Base-by-base conservation (phyloP, 2,888 invertebrate genomes). In the Agapostemon virescens region DNA sequence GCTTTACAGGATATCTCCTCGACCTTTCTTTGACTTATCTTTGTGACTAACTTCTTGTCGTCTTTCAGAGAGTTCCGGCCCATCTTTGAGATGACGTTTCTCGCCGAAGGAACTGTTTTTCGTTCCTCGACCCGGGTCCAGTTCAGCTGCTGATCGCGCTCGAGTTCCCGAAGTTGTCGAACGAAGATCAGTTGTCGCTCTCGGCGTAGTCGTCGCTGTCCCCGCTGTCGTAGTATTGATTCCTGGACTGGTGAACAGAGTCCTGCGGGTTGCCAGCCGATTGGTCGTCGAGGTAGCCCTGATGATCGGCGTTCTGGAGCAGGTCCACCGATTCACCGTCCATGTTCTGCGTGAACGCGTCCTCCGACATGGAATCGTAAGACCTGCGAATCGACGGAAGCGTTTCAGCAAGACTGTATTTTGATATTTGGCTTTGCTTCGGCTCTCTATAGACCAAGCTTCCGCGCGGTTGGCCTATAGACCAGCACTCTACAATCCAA, bases 341-440 rank as follows among this genome's bases (percentile, higher is more conserved):
- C 85, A 96, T 90, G 91, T 95, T 95, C 84, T 95, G 95, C 81
- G 96, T 95, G 83, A 96, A 93, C 85, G 95, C 94, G 91, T 96
- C 96, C 82, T 96, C 96, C 69, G 86, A 70, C 30, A 88, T 87
- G 70, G 89, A 88, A 81, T 91, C 90, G 81, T 90, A 90, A 38
- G 89, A 82, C 85, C 92, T 92, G 86, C 30, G 73, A 82, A 76
- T 63, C 49, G 20, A 61, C 30, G 55, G 7, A 55, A 61, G 20
- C 36, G 4, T 33, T 0, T 33, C 11, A 38, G 30, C 0, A n/a
- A 20, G 7, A 6, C 20, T 33, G 13, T n/a, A 38, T 30, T 11
- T n/a, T 30, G 42, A n/a, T 7, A 15, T 6, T 20, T 4, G 17
- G 13, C 30, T 4, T 7, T 68, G 11, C n/a, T 55, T 6, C 9